Percentiles rank a stretch among this genome's conserved stretches.
Conservation (phyloP, 1,140 invertebrate species). For the Epicauta chinensis region DNA sequence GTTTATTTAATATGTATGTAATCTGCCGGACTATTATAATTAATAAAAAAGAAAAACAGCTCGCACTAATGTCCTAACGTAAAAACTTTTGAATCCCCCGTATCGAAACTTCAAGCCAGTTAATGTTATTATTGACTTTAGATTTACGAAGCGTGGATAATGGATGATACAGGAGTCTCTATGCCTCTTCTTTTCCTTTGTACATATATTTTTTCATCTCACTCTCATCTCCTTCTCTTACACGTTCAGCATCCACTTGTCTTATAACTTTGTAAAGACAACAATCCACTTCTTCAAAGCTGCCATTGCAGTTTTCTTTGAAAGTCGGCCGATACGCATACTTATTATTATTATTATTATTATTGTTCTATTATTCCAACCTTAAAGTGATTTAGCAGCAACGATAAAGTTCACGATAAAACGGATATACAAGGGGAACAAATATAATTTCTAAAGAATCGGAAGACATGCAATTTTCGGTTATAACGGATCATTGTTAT, state of each 20-base stretch:
- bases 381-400: background rate
- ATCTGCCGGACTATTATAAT: constrained; percentile 10
- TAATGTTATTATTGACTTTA: constrained; percentile 36
- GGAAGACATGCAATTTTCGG: no score
- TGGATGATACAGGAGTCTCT: constrained; percentile 30
- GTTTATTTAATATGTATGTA: background rate
- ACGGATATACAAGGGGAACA: no score
- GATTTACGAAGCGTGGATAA: constrained; percentile 32
- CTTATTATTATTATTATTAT: constrained; percentile 13
- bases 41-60: constrained; percentile 2
- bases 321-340: constrained; percentile 15
- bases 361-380: constrained; percentile 6
- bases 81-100: constrained; percentile 24
- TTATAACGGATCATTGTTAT: no score
- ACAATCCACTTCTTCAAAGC: background rate
- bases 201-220: no score
- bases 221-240: no score
- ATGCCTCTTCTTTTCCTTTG: no score
- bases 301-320: constrained; percentile 14
- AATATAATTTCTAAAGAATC: no score
- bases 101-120: constrained; percentile 32
- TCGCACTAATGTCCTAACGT: constrained; percentile 13
- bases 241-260: background rate
- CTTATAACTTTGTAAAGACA: background rate
- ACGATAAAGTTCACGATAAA: constrained; percentile 5